A percentile compares a stretch with the other conserved stretches of the same genome.
Evolutionary conservation across 2,113 vertebrate species (phyloP).

Genomic region (Cyprinodon brontotheroides): DNA sequence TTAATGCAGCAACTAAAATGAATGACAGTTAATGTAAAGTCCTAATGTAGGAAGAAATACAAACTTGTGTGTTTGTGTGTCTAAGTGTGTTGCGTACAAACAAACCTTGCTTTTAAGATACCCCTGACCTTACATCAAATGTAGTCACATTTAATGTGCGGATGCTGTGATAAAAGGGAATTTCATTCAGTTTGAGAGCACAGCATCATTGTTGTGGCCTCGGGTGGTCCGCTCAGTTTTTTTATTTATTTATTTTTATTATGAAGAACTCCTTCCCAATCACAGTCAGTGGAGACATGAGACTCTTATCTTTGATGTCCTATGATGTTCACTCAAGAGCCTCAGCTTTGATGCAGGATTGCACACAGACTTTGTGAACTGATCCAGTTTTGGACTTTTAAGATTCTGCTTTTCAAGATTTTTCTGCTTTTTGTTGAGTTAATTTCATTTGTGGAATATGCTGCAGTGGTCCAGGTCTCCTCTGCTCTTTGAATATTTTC

Average conservation of each 20-base stretch:
- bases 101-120: background rate
- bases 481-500: background rate
- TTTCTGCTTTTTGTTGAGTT: background rate
- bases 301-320: slow-evolving; percentile 28
- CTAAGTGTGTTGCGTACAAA: background rate
- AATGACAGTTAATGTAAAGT: background rate
- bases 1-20: too few relatives aligned
- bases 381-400: background rate
- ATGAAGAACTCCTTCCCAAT: slow-evolving; percentile 21
- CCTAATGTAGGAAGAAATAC: background rate
- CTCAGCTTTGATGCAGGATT: slow-evolving; percentile 34
- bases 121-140: slow-evolving; percentile 2
- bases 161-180: slow-evolving; percentile 19
- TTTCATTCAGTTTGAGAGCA: slow-evolving; percentile 22
- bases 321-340: background rate
- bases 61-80: background rate
- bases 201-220: slow-evolving; percentile 4
- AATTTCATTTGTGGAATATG: background rate
- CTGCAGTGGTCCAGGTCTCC: slow-evolving; percentile 27
- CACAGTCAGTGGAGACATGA: slow-evolving; percentile 24
- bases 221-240: slow-evolving; percentile 3
- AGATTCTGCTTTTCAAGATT: background rate
- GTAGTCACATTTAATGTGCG: background rate
- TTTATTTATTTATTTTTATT: slow-evolving; percentile 3
- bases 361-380: slow-evolving; percentile 29